Conservation (phyloP, 2,113 vertebrate species). For the Suricata suricatta region DNA sequence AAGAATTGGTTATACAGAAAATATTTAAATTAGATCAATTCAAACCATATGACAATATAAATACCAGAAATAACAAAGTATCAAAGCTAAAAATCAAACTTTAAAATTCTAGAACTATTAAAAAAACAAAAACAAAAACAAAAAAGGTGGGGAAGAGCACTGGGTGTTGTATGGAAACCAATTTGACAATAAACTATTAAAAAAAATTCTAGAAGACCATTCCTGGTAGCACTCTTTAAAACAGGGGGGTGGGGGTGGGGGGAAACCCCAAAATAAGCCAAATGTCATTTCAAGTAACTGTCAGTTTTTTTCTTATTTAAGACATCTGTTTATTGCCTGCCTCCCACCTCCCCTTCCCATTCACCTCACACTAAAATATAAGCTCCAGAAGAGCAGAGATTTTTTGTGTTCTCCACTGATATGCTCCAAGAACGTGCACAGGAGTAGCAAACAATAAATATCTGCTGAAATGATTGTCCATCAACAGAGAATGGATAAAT, state of each 20-base stretch:
- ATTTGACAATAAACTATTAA: no score
- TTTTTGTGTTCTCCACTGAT: not conserved
- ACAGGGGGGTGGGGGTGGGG: no score
- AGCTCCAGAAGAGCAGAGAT: not conserved
- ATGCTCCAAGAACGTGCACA: not conserved
- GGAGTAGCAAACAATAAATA: not conserved
- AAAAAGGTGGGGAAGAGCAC: no score
- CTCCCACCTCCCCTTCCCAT: not conserved
- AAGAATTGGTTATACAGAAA: not conserved
- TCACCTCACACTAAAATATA: not conserved
- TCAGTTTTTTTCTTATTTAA: not conserved
- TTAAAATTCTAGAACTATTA: not conserved
- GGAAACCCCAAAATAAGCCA: not conserved
- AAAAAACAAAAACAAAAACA: no score
- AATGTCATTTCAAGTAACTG: not conserved
- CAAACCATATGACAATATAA: slow-evolving; percentile 40
- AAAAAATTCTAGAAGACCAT: not conserved
- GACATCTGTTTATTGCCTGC: not conserved
- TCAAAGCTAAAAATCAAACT: slow-evolving; percentile 26
- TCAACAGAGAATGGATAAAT: not conserved
- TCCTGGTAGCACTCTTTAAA: not conserved
- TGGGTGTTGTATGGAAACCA: no score
- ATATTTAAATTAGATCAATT: slow-evolving; percentile 30
- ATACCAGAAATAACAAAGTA: not conserved
- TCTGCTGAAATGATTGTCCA: not conserved